Base-by-base conservation (phyloP, 2,797 vertebrate species). In the Chaenodraco wilsoni region DNA sequence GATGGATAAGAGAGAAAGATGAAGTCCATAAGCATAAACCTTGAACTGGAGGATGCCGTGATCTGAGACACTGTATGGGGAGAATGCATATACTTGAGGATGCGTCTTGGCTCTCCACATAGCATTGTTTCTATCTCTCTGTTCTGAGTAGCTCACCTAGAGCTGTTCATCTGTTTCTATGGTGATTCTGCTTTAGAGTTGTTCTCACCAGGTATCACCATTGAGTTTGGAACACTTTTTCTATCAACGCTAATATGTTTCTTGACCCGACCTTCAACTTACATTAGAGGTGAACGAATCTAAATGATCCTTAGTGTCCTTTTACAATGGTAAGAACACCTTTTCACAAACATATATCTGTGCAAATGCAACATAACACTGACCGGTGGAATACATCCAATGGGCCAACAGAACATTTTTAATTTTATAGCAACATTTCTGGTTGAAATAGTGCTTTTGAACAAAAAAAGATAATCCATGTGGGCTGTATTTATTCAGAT, bases 81-180 rank as follows among this genome's bases (percentile, higher is more conserved):
- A 75, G 45, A 40, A 76, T 63, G 44, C 69, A 74, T 74, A 62
- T 59, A 68, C 33, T 79, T 23, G 14, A 83, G 60, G 81, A 75
- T 70, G 51, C 8, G 14, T 37, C 61, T 74, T 66, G 43, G 74
- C 77, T 82, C 54, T 72, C 74, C 85, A 86, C 77, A 75, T 59
- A 69, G 55, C 65, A 85, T 88, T 86, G 86, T 91, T 89, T 88
- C 65, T 77, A 67, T 59, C 54, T 55, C 74, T 91, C 50, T 67
- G 87, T 85, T 88, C 75, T 7, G 46, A 84, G 40, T 72, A 76
- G 68, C 81, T 92, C 78, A 93, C 89, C 89, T 92, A 91, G 89
- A 92, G 88, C 71, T 81, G 72, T 81, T 84, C 80, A 76, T 86
- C 78, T 79, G 91, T 94, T 93, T 90, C 92, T 91, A 94, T 93